Evolutionary conservation across 2,888 invertebrate genomes (phyloP), one percentile per base, ranked within the genome.

Genomic region (Cerastis rubricosa): DNA sequence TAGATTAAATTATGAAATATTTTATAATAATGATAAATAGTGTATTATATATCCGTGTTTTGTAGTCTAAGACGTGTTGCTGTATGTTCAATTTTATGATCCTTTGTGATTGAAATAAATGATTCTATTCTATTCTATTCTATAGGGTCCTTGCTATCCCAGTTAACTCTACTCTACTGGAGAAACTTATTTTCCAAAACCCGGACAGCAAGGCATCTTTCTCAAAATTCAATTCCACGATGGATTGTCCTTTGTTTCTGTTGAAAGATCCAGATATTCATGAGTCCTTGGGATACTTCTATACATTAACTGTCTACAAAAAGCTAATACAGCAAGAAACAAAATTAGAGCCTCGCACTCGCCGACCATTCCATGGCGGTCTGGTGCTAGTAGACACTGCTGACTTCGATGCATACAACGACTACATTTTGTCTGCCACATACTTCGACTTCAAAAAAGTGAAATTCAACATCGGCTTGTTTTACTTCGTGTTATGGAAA

Each of bases 381-480:
- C 85, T 93, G 22, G 92, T 92, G 70, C 79, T 92, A 5, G 86
- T 84, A 69, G 91, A 90, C 63, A 88, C 87, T 0, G 84, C 89
- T 49, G 81, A 90, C 40, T 93, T 92, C 71, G 93, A 93, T 71
- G 88, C 84, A 83, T 93, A 93, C 79, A 93, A 93, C 64, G 93
- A 93, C 69, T 93, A 91, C 76, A 85, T 93, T 85, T 70, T 93
- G 70, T 88, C 93, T 0, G 90, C 89, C 11, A 93, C 92, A 6
- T 93, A 93, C 77, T 93, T 93, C 70, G 70, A 90, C 82, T 84
- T 11, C 54, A 92, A 91, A 74, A 92, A 91, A 76, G 67, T 92
- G 0, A 83, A 90, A 29, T 93, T 85, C 81, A 93, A 93, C 78
- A 68, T 89, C 59, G 91, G 92, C 0, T 79, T 93, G 71, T 92